Evolutionary conservation across 2,888 invertebrate genomes (phyloP), one percentile per base, ranked within the genome.

Genomic region (Antitype chi): DNA sequence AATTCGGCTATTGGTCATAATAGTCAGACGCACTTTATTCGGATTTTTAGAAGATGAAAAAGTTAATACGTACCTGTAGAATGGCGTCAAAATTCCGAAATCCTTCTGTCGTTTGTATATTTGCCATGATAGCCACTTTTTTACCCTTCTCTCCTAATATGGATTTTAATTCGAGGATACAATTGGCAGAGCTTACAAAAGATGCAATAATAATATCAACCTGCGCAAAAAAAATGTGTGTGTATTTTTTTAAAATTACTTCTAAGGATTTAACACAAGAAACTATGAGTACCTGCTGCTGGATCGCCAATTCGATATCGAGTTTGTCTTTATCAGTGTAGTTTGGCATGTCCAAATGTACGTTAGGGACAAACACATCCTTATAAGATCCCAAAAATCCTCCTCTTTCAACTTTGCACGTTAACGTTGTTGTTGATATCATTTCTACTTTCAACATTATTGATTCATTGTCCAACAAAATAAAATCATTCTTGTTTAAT

Each of bases 361-460:
- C 94, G 76, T 95, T 94, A 1, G 96, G 96, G 3, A 95, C 92
- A 84, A 95, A 96, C 0, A 96, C 95, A 76, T 96, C 96, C 84
- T 94, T 96, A 55, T 90, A 92, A 0, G 96, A 96, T 0, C 96
- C 95, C 2, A 96, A 84, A 2, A 89, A 76, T 5, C 96, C 96
- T 6, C 96, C 96, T 83, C 94, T 92, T 84, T 94, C 94, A 60
- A 96, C 92, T 82, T 91, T 94, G 70, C 96, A 96, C 0, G 96
- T 96, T 23, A 96, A 81, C 0, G 96, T 96, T 0, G 95, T 93
- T 0, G 93, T 80, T 0, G 96, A 95, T 80, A 96, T 94, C 25
- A 96, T 89, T 84, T 96, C 97, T 15, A 98, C 98, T 88, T 98
- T 97, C n/a, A 99, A 94, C 82, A 97, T 97, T 75, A 99, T 98